A percentile compares a stretch with the other conserved stretches of the same genome.
Evolutionary conservation across 1,140 invertebrate species (phyloP).

Genomic region (Carposina sasakii): DNA sequence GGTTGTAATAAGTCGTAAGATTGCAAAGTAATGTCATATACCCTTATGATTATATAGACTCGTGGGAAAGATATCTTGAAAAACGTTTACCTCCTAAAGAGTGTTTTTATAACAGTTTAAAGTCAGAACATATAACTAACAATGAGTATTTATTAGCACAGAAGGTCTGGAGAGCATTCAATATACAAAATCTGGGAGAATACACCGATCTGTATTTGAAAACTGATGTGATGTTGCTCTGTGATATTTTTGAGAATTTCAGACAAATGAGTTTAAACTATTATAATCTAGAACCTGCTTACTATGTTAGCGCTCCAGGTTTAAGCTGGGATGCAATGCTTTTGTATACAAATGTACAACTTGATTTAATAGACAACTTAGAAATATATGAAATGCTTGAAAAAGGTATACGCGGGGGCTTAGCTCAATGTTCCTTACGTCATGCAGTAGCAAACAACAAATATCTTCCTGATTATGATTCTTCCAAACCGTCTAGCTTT

Average conservation of each 20-base stretch:
- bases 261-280: slow-evolving; percentile 31
- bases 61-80: not conserved
- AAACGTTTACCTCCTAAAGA: not conserved
- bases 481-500: slow-evolving; percentile 24
- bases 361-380: slow-evolving; percentile 56
- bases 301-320: slow-evolving; percentile 48
- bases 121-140: slow-evolving; percentile 4
- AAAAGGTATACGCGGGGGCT: slow-evolving; percentile 50
- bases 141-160: slow-evolving; percentile 20
- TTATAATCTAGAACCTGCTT: slow-evolving; percentile 46
- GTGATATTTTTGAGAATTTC: slow-evolving; percentile 65
- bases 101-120: slow-evolving; percentile 16
- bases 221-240: slow-evolving; percentile 57
- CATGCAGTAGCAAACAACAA: slow-evolving; percentile 51
- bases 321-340: slow-evolving; percentile 50
- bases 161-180: slow-evolving; percentile 19
- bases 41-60: slow-evolving; percentile 21
- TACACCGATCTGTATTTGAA: slow-evolving; percentile 34
- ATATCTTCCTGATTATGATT: slow-evolving; percentile 24
- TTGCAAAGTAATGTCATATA: slow-evolving; percentile 16
- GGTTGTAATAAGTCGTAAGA: slow-evolving; percentile 1
- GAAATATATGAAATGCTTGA: slow-evolving; percentile 50
- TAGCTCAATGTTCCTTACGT: slow-evolving; percentile 39
- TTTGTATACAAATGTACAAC: slow-evolving; percentile 34
- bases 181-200: slow-evolving; percentile 12